Conservation (phyloP, 1,140 invertebrate species). For the Listronotus bonariensis region DNA sequence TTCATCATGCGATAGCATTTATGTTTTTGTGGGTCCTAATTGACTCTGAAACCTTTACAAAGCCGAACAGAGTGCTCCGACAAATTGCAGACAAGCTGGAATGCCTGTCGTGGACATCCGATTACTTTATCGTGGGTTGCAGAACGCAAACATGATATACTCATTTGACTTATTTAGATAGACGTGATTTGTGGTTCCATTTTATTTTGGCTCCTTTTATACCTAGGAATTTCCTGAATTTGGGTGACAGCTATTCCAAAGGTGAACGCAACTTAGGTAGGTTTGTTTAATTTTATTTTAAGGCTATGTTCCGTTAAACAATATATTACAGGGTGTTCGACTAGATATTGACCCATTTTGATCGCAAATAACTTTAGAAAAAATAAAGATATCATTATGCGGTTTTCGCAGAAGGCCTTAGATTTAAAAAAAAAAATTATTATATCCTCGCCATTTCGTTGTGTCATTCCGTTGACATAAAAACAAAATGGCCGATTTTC, state of each 20-base stretch:
- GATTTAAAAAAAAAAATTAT: no score
- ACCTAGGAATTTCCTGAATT: constrained; percentile 17
- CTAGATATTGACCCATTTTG: no score
- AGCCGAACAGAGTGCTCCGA: constrained; percentile 31
- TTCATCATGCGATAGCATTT: constrained; percentile 29
- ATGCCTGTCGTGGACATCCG: constrained; percentile 39
- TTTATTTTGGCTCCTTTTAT: constrained; percentile 20
- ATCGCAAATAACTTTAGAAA: no score
- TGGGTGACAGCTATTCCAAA: neutral
- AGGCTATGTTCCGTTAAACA: no score
- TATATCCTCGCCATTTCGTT: no score
- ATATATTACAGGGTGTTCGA: no score
- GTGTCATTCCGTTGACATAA: no score
- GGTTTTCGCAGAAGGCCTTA: no score
- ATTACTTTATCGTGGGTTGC: constrained; percentile 41
- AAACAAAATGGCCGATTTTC: no score
- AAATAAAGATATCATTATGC: no score
- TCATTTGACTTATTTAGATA: constrained; percentile 41
- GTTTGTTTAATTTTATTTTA: no score
- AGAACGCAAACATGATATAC: constrained; percentile 42
- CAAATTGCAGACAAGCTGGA: constrained; percentile 50
- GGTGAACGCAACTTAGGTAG: neutral
- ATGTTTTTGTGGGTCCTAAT: constrained; percentile 38
- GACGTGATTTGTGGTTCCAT: constrained; percentile 29
- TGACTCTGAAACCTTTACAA: constrained; percentile 32